These are phyloP conservation scores for Calidris pygmaea DNA, from an alignment of 2,113 vertebrate genomes.

Conservation along the genomic window DNA sequence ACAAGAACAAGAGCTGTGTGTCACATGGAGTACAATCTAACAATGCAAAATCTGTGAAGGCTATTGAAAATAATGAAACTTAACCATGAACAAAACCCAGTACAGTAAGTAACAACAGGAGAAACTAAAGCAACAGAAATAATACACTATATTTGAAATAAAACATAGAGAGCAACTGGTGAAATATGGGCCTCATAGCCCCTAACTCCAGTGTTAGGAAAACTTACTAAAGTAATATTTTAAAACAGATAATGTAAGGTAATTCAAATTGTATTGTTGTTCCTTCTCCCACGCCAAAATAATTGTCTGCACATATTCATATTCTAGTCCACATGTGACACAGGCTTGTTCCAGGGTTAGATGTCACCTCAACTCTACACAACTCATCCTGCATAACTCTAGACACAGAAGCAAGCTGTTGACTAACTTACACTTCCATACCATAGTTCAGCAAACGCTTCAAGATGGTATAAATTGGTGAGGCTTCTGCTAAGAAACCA, in stretches of 20 bases:
- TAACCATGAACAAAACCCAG: not conserved
- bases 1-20: not conserved
- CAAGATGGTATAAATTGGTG: fast-evolving
- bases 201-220: not conserved
- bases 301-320: not conserved
- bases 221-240: not conserved
- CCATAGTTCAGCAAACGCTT: not conserved
- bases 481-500: not conserved
- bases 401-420: not conserved
- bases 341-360: not conserved
- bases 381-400: not conserved
- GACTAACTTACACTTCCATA: not conserved
- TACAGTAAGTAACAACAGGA: not conserved
- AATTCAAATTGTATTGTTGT: not conserved
- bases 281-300: not conserved
- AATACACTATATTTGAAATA: not conserved
- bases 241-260: not conserved
- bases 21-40: not conserved
- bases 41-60: not conserved
- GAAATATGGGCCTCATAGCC: not conserved
- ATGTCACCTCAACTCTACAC: not conserved
- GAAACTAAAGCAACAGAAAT: not conserved
- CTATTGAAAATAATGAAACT: not conserved
- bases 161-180: not conserved
- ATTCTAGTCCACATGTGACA: not conserved